Conservation (phyloP, 1,140 invertebrate species). For the Neelides sp. region DNA sequence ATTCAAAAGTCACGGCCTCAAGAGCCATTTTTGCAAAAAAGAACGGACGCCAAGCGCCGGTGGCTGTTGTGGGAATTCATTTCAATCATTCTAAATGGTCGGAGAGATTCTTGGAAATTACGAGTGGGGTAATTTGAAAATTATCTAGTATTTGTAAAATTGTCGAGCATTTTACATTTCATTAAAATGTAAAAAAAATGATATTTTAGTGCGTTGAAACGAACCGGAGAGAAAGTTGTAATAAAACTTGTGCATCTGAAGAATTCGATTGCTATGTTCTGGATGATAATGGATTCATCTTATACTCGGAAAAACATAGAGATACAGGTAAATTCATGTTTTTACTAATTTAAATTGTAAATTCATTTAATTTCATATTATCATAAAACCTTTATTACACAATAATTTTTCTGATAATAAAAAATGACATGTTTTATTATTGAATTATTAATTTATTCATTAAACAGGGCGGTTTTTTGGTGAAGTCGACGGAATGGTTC, state of each 20-base stretch:
- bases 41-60: slow-evolving; percentile 67
- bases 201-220: slow-evolving; percentile 47
- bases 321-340: slow-evolving; percentile 54
- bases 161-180: background rate
- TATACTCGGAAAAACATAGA: slow-evolving; percentile 67
- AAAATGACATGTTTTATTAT: background rate
- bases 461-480: slow-evolving; percentile 60
- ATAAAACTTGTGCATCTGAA: slow-evolving; percentile 69
- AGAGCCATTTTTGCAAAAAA: slow-evolving; percentile 79
- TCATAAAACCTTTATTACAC: background rate
- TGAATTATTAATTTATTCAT: background rate
- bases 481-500: slow-evolving; percentile 85
- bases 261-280: slow-evolving; percentile 81
- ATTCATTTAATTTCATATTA: slow-evolving; percentile 2
- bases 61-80: slow-evolving; percentile 77
- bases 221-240: slow-evolving; percentile 48
- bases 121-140: slow-evolving; percentile 53
- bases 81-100: slow-evolving; percentile 66
- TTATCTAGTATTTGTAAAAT: background rate
- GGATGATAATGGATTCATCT: slow-evolving; percentile 87
- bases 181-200: background rate
- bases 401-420: slow-evolving; percentile 13
- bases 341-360: slow-evolving; percentile 2
- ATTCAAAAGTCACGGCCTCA: slow-evolving; percentile 74
- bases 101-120: slow-evolving; percentile 71